Evolutionary conservation across 2,797 vertebrate species (phyloP).

Genomic region (Catharus ustulatus): DNA sequence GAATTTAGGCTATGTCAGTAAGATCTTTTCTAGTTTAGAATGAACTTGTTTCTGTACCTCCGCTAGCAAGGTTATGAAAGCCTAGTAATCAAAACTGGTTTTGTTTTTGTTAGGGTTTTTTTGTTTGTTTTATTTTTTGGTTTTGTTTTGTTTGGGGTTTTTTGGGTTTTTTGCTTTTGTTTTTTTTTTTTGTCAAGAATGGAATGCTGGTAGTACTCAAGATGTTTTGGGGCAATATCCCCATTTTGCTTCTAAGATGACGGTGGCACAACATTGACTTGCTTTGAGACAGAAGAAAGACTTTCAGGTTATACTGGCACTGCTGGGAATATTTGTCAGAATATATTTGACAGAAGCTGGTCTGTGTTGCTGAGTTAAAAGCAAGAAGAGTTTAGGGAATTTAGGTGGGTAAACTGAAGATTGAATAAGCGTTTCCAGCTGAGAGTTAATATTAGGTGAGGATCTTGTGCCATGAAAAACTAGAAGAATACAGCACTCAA

Average conservation of each 20-base stretch:
- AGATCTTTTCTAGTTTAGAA: neutral
- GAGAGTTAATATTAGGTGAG: neutral
- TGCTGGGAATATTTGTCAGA: slow-evolving; percentile 8
- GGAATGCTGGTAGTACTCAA: neutral
- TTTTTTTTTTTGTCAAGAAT: neutral
- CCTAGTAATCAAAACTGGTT: neutral
- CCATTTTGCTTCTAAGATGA: neutral
- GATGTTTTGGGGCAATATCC: neutral
- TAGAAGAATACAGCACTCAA: neutral
- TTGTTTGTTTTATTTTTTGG: too few species aligned
- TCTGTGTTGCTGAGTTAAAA: neutral
- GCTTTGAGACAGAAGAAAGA: neutral
- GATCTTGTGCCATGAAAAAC: neutral
- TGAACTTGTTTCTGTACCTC: neutral
- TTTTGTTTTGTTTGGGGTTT: too few species aligned
- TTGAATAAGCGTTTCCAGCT: neutral
- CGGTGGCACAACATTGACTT: neutral
- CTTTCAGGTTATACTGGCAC: neutral
- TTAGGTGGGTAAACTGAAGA: neutral
- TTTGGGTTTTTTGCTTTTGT: too few species aligned
- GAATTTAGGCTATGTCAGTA: neutral
- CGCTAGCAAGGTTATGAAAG: neutral
- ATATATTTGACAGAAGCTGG: neutral
- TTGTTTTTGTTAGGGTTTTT: neutral
- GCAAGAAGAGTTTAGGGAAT: neutral